A percentile compares a stretch with the other conserved stretches of the same genome.
Conservation (phyloP, 2,113 vertebrate species). For the Eclectus roratus region DNA sequence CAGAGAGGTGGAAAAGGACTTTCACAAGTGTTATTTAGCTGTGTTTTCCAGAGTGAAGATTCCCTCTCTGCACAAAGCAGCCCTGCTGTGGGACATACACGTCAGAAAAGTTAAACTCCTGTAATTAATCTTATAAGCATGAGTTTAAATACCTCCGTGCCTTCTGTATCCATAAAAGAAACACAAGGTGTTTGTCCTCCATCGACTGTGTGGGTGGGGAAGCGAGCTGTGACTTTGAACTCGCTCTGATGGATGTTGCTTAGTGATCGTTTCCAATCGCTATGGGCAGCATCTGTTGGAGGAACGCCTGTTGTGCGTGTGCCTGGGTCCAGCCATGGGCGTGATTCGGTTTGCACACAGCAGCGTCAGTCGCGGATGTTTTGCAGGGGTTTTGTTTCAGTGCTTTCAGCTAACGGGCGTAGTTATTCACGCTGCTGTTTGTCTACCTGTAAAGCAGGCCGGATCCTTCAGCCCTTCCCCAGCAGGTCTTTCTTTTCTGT, state of each 20-base stretch:
- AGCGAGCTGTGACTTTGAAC: neutral
- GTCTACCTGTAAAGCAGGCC: neutral
- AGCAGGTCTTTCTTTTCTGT: neutral
- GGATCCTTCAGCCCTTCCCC: neutral
- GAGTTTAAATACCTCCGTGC: neutral
- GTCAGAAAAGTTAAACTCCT: neutral
- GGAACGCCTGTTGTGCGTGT: neutral
- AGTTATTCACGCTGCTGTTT: neutral
- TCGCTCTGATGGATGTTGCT: neutral
- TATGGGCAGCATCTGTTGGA: neutral
- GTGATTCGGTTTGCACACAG: neutral
- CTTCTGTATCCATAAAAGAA: neutral
- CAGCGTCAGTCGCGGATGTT: neutral
- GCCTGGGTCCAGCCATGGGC: neutral
- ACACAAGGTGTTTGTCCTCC: neutral
- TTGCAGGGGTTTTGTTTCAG: neutral
- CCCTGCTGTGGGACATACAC: fast-evolving
- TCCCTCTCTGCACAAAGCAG: neutral
- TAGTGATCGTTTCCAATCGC: neutral
- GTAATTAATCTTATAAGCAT: neutral
- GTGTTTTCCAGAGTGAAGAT: neutral
- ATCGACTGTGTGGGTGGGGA: neutral
- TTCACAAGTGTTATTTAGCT: neutral
- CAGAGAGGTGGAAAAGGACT: neutral
- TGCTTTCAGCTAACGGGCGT: neutral